Conservation (phyloP, 2,797 vertebrate genomes). For the Valencia hispanica region DNA sequence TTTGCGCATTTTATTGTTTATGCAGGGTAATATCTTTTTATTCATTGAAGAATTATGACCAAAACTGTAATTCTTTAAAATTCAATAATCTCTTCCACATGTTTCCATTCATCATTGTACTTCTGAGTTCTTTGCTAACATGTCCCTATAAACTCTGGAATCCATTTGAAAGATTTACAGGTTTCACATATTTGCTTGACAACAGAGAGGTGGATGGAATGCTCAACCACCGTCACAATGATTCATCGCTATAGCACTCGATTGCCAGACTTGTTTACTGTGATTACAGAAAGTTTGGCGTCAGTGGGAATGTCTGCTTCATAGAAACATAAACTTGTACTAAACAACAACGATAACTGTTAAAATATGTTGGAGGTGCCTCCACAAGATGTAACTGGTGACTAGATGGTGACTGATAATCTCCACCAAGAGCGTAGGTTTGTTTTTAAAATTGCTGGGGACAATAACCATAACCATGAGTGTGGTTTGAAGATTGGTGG, state of each 20-base stretch:
- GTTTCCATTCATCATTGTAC: not conserved
- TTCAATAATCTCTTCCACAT: not conserved
- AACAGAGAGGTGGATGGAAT: no score
- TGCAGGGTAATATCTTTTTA: not conserved
- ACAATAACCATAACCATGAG: no score
- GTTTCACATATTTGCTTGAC: not conserved
- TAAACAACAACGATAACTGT: not conserved
- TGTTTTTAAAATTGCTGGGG: no score
- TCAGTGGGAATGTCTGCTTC: not conserved
- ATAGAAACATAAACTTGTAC: not conserved
- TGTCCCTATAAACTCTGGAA: not conserved
- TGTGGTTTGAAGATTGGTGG: no score
- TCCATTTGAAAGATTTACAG: not conserved
- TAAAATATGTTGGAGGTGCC: not conserved
- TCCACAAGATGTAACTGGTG: no score
- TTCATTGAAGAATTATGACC: not conserved
- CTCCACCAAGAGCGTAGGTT: no score
- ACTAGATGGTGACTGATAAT: no score
- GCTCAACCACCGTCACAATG: no score
- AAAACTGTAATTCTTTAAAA: slow-evolving; percentile 3
- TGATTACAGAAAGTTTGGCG: not conserved
- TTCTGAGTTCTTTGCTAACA: not conserved
- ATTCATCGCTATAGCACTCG: not conserved
- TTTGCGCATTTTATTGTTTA: not conserved
- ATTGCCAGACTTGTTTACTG: not conserved